Percentiles rank a stretch among this genome's conserved stretches.
Conservation (phyloP, 2,113 vertebrate species). For the Phylloscopus trochiloides region DNA sequence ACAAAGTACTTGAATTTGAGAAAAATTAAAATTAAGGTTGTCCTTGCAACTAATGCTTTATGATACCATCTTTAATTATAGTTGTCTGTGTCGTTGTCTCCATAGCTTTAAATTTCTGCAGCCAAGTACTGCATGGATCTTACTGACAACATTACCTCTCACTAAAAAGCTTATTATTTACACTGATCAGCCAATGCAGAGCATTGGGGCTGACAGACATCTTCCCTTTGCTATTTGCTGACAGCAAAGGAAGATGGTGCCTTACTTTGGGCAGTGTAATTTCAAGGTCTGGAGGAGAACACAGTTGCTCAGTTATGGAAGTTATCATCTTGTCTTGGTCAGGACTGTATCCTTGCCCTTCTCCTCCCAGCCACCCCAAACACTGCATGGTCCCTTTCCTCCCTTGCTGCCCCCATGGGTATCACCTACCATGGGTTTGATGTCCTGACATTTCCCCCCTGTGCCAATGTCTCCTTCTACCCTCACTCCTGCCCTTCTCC, state of each 20-base stretch:
- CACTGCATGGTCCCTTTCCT: not conserved
- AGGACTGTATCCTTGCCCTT: not conserved
- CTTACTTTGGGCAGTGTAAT: rapidly evolving
- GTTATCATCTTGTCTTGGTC: not conserved
- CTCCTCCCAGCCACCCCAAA: not conserved
- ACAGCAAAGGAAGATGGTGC: not conserved
- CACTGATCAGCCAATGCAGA: not conserved
- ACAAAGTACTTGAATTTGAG: not conserved
- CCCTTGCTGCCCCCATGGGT: not conserved
- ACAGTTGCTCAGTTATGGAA: not conserved
- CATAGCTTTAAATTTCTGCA: conserved; percentile 1
- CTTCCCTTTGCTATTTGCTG: not conserved
- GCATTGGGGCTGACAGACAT: not conserved
- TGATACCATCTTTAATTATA: conserved; percentile 52
- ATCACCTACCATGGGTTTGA: not conserved
- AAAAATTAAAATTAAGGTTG: not conserved
- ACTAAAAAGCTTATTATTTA: not conserved
- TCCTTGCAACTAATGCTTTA: conserved; percentile 15
- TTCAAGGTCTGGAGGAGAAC: not conserved
- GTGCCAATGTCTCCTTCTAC: not conserved
- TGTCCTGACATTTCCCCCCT: not conserved
- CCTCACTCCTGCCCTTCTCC: not conserved
- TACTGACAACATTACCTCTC: not conserved
- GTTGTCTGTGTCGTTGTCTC: not conserved
- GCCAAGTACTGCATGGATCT: not conserved